Conservation (phyloP, 2,797 vertebrate species). For the Podargus strigoides region DNA sequence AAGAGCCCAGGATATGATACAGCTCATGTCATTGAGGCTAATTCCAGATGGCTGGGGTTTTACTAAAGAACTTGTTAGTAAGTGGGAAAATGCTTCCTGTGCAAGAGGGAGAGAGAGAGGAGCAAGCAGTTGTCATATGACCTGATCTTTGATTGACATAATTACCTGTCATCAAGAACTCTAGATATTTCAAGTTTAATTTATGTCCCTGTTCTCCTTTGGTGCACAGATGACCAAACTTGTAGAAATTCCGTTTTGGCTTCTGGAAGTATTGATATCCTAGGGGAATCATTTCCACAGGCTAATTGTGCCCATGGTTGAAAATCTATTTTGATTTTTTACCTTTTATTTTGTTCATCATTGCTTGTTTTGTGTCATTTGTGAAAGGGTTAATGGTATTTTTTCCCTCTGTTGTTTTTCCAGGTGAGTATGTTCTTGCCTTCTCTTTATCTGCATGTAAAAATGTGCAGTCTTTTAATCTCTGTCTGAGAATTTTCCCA, state of each 20-base stretch:
- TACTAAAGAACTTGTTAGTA: not conserved
- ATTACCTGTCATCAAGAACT: not conserved
- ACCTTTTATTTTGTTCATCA: not conserved
- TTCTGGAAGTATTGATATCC: not conserved
- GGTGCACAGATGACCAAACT: not conserved
- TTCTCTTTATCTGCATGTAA: not conserved
- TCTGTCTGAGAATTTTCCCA: not conserved
- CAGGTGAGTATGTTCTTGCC: not conserved
- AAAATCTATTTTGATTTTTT: not conserved
- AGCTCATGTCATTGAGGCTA: not conserved
- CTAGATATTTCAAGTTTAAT: not conserved
- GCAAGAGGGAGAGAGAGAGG: not conserved
- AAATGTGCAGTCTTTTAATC: not conserved
- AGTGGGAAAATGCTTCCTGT: not conserved
- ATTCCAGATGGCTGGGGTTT: not conserved
- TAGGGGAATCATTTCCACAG: not conserved
- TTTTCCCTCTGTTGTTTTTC: not conserved
- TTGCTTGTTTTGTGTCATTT: not conserved
- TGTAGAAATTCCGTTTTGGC: not conserved
- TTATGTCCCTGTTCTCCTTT: not conserved
- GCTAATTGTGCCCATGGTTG: not conserved
- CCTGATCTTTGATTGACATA: not conserved
- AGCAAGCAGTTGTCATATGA: accelerated
- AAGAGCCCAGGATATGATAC: not conserved
- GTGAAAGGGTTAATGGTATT: not conserved